Evolutionary conservation across 2,113 vertebrate genomes (phyloP), one percentile per base, ranked within the genome.

Genomic region (Macaca nemestrina): DNA sequence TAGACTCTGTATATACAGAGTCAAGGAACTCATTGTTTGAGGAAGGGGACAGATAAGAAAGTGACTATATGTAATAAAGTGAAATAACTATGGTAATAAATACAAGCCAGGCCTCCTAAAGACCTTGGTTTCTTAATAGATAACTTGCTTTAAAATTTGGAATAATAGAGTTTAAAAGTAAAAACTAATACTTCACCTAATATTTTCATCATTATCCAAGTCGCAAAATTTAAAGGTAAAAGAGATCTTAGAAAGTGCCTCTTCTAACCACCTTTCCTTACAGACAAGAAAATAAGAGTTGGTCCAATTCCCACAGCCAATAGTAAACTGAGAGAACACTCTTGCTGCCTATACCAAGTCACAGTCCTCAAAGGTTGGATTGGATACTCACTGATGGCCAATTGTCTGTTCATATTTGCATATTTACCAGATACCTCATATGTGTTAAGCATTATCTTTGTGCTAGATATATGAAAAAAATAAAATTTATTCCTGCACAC

Each of bases 151-250:
- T 55, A 38, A 55, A 14, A 64, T 64, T 64, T 64, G 12, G 61
- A 64, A 32, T 64, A 64, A 64, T 88, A 72, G 52, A 45, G 73
- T 80, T 87, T 92, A 80, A 95, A 87, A 32, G 22, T 79, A 57
- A 90, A 43, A 91, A 79, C 38, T 35, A 79, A 45, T 57, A n/a
- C 57, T 9, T n/a, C 32, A 67, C 38, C 48, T 57, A 23, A 79
- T 9, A 61, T 73, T 90, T 90, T 90, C 30, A 70, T 78, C 59
- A 45, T 68, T 11, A 70, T 86, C 52, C 57, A 50, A 88, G 55
- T 68, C 38, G 89, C 75, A 80, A 59, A 92, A 86, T 82, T 93
- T 85, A 55, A 93, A 85, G 48, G 40, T 75, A 80, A 89, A 91
- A 76, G 81, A 59, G 27, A 92, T 80, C 35, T 50, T 96, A 43